Evolutionary conservation across 2,888 invertebrate genomes (phyloP).

Genomic region (Eilema griseolum): DNA sequence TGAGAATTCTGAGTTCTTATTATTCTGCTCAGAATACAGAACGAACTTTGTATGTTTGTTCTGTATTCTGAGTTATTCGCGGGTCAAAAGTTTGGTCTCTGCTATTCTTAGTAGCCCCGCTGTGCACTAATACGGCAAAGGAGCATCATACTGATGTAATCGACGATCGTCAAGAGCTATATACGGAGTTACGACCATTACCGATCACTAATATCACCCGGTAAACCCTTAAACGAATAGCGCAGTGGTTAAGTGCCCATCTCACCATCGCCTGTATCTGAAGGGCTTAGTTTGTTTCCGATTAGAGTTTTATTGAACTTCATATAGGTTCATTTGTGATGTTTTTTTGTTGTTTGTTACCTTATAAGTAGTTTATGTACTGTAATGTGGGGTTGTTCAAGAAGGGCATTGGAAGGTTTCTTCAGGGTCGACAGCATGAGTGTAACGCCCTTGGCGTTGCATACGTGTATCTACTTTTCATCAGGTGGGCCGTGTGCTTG

Average conservation of each 20-base stretch:
- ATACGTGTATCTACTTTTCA: too few species aligned
- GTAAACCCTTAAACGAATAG: too few species aligned
- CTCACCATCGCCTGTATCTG: neutral
- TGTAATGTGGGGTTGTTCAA: too few species aligned
- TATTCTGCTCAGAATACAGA: too few species aligned
- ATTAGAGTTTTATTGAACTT: neutral
- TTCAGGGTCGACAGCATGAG: too few species aligned
- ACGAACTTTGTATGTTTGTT: too few species aligned
- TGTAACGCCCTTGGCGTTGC: too few species aligned
- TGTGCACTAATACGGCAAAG: conserved; percentile 13
- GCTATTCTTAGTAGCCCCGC: neutral
- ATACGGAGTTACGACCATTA: conserved; percentile 25
- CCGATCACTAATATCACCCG: conserved; percentile 28
- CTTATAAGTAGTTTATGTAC: neutral
- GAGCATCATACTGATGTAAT: conserved; percentile 8
- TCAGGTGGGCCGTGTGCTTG: too few species aligned
- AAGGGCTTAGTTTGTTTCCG: neutral
- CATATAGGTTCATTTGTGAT: neutral
- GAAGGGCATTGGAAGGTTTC: too few species aligned
- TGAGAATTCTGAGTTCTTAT: too few species aligned
- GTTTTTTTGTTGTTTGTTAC: neutral
- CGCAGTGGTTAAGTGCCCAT: neutral
- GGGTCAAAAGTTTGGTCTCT: neutral
- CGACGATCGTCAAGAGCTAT: conserved; percentile 12
- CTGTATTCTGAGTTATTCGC: too few species aligned